Percentiles rank a stretch among this genome's conserved stretches.
Evolutionary conservation across 2,888 invertebrate species (phyloP).

Genomic region (Eumerus sabulonum): DNA sequence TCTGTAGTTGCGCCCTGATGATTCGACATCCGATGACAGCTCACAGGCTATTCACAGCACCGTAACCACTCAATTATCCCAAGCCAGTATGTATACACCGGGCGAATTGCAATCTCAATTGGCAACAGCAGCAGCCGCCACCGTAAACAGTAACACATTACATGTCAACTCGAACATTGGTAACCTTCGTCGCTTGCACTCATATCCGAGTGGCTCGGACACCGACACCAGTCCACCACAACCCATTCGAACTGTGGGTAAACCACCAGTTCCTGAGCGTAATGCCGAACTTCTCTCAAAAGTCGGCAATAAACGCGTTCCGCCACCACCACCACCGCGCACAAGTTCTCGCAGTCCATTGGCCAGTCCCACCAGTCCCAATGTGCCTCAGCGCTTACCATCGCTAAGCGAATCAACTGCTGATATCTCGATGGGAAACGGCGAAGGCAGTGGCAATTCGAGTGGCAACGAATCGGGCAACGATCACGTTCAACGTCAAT

Average conservation of each 20-base stretch:
- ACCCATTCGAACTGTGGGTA: constrained; percentile 82
- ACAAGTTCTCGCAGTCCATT: constrained; percentile 93
- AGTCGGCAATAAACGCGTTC: constrained; percentile 86
- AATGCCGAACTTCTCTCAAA: constrained; percentile 88
- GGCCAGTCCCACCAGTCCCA: constrained; percentile 89
- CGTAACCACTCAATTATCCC: constrained; percentile 79
- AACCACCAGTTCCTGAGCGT: constrained; percentile 91
- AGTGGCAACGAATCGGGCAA: constrained; percentile 89
- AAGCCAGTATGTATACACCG: constrained; percentile 77
- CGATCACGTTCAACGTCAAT: constrained; percentile 86
- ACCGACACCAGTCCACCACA: constrained; percentile 89
- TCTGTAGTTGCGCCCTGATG: constrained; percentile 77
- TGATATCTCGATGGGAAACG: constrained; percentile 69
- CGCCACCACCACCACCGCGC: constrained; percentile 95
- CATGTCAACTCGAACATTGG: constrained; percentile 77
- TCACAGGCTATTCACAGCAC: constrained; percentile 78
- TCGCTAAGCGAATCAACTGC: constrained; percentile 76
- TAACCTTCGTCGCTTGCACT: constrained; percentile 87
- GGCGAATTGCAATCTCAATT: constrained; percentile 71
- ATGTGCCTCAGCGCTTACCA: constrained; percentile 82
- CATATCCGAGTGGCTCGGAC: constrained; percentile 92
- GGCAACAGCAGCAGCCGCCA: constrained; percentile 70
- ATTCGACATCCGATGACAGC: constrained; percentile 79
- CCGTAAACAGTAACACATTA: constrained; percentile 79
- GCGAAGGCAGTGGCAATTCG: constrained; percentile 81